Evolutionary conservation across 2,797 vertebrate genomes (phyloP), one percentile per base, ranked within the genome.

Genomic region (Vespertilio murinus): DNA sequence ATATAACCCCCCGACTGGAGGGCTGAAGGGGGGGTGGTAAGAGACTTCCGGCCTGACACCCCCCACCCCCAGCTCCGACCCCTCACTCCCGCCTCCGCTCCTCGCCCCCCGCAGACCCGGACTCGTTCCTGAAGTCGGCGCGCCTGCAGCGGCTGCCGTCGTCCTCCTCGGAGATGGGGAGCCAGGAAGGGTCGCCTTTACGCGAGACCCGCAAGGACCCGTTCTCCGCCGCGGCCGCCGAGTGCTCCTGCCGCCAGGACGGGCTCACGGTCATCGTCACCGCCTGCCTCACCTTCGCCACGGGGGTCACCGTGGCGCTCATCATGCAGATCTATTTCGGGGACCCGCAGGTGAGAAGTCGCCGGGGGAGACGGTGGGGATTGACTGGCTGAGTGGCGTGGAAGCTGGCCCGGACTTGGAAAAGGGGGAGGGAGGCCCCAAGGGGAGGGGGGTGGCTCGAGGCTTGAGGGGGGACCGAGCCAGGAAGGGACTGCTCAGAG

Each of bases 271-370:
- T 99, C 97, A 99, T 99, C 95, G 99, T 99, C 98, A 99, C 99
- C 0, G 99, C 99, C 95, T 99, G 99, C 96, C 98, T 99, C 93
- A 99, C 99, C 77, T 99, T 99, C 0, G 99, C 99, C 92, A 99
- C 98, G 0, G 99, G 99, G 0, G 99, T 99, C 96, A 99, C 99
- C 0, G 98, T 99, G 65, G 99, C 99, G 12, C 99, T 99, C 56
- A 98, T 99, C 95, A 99, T 99, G 98, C 99, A 99, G 98, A 99
- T 99, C 97, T 99, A 99, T 97, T 99, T 99, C 77, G 99, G 99
- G 90, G 99, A 99, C 96, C 99, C 99, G 75, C 99, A 99, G 99
- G 98, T 99, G 97, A 97, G 96, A 47, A 49, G 86, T 52, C 6
- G 1, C 49, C 40, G 25, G 35, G 64, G 73, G 30, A 73, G 71